A percentile compares a stretch with the other conserved stretches of the same genome.
Evolutionary conservation across 2,797 vertebrate species (phyloP).

Genomic region (Gadopsis marmoratus): DNA sequence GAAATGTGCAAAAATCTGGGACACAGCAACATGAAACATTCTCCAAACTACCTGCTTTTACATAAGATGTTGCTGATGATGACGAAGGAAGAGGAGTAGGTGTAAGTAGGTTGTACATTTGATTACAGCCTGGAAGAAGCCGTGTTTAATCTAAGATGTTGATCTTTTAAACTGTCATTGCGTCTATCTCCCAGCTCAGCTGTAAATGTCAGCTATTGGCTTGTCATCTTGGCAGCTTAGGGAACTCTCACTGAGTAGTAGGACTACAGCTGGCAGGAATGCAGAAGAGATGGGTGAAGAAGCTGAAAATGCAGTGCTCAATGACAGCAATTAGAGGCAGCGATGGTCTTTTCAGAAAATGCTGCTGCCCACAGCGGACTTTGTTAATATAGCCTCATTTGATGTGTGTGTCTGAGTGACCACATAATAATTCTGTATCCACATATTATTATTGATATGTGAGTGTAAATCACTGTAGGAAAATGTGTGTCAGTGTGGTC

Average conservation of each 20-base stretch:
- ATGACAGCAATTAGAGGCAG: constrained; percentile 12
- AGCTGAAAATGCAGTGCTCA: not conserved
- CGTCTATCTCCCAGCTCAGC: not conserved
- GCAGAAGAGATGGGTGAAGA: not conserved
- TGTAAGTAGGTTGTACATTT: not conserved
- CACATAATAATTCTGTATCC: not conserved
- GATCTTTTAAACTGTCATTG: not conserved
- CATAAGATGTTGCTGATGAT: not conserved
- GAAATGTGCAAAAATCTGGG: not conserved
- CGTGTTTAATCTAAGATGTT: not conserved
- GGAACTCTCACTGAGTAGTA: not conserved
- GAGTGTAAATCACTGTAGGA: not conserved
- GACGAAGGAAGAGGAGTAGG: not conserved
- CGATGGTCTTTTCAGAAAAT: constrained; percentile 9
- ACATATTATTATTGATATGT: not conserved
- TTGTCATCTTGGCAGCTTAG: not conserved
- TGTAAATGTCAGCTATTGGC: constrained; percentile 17
- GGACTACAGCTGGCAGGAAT: not conserved
- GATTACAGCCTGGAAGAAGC: not conserved
- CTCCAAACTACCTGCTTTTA: not conserved
- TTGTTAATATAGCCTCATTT: not conserved
- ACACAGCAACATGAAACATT: not conserved
- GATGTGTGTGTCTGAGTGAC: not conserved
- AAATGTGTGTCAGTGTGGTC: not conserved
- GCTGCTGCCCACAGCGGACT: not conserved